Conservation (phyloP, 2,797 vertebrate genomes). For the Danio albolineatus region DNA sequence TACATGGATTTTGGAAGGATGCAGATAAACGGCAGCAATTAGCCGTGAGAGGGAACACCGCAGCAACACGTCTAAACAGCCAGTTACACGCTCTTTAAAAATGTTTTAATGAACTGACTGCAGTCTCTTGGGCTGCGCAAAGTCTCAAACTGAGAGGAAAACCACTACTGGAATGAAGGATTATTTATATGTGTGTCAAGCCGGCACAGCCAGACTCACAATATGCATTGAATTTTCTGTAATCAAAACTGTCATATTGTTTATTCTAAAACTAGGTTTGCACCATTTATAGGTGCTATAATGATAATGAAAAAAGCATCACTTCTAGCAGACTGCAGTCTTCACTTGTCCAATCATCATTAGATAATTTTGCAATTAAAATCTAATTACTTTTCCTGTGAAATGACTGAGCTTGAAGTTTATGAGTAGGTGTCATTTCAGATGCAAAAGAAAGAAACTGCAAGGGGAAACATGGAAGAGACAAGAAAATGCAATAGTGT, state of each 20-base stretch:
- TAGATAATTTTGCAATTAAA: slow-evolving; percentile 53
- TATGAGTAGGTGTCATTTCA: slow-evolving; percentile 30
- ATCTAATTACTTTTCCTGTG: slow-evolving; percentile 46
- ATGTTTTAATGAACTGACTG: slow-evolving; percentile 45
- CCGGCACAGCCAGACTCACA: background rate
- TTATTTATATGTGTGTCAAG: slow-evolving; percentile 34
- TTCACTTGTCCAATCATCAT: slow-evolving; percentile 40
- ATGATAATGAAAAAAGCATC: slow-evolving; percentile 1
- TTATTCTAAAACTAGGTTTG: slow-evolving; percentile 26
- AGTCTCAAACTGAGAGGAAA: slow-evolving; percentile 8
- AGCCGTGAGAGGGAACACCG: slow-evolving; percentile 17
- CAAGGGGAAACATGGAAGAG: slow-evolving; percentile 48
- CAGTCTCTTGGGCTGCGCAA: slow-evolving; percentile 33
- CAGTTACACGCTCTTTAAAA: slow-evolving; percentile 40
- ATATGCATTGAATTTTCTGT: slow-evolving; percentile 25
- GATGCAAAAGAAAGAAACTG: slow-evolving; percentile 14
- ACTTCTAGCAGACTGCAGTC: background rate
- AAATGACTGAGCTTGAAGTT: slow-evolving; percentile 31
- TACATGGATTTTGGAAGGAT: slow-evolving; percentile 30
- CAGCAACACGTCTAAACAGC: slow-evolving; percentile 37
- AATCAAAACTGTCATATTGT: slow-evolving; percentile 40
- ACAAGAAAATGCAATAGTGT: slow-evolving; percentile 33
- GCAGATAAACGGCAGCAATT: slow-evolving; percentile 46
- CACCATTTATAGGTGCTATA: slow-evolving; percentile 31
- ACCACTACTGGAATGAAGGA: background rate